Percentiles rank a stretch among this genome's conserved stretches.
phyloP scores from a whole-genome alignment of 2,113 vertebrate species.

The Rutilus rutilus region DNA sequence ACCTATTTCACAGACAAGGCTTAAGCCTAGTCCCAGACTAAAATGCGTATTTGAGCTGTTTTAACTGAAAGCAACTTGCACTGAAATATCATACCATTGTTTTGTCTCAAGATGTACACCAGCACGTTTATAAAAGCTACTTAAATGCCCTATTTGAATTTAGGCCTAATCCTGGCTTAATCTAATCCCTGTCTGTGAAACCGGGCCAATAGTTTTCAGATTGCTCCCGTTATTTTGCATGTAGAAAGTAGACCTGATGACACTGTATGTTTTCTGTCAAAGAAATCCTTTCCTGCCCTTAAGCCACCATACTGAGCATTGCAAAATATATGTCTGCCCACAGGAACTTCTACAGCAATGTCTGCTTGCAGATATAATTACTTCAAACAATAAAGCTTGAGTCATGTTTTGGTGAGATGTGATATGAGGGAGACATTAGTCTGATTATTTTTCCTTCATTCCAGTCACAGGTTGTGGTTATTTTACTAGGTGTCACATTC shows the following conservation, averaged over 20 bases:
- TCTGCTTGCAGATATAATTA: background rate
- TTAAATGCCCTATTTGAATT: no score
- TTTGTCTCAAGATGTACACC: no score
- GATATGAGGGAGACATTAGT: background rate
- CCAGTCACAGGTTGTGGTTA: background rate
- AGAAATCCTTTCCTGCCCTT: background rate
- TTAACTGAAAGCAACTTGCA: no score
- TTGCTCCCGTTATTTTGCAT: background rate
- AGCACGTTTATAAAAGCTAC: no score
- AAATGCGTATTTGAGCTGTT: no score
- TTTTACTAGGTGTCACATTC: background rate
- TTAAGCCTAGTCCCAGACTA: no score
- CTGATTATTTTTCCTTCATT: background rate
- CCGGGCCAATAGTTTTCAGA: background rate
- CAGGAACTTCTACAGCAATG: background rate
- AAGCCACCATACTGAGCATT: background rate
- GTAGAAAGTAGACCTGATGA: background rate
- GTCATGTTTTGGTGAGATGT: conserved; percentile 1
- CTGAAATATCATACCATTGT: no score
- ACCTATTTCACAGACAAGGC: no score
- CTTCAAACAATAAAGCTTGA: background rate
- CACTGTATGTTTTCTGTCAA: background rate
- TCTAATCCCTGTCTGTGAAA: no score
- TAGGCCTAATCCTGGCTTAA: no score
- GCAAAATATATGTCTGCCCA: background rate